Conservation (phyloP, 1,140 invertebrate species). For the Drosophila fuyamai region DNA sequence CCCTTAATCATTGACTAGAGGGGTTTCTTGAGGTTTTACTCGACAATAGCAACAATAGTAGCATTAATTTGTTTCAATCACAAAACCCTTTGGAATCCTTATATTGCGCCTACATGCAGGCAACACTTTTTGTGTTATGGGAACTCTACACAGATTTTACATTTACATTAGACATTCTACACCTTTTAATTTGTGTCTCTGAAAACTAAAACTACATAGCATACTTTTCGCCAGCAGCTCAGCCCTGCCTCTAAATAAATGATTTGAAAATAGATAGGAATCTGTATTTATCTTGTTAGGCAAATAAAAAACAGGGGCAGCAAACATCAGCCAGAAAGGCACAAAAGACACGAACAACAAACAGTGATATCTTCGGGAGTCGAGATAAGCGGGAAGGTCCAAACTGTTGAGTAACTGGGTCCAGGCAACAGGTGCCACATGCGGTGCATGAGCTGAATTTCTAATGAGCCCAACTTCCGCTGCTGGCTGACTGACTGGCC, state of each 20-base stretch:
- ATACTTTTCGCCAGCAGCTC: constrained; percentile 17
- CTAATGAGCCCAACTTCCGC: constrained; percentile 73
- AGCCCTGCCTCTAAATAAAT: not conserved
- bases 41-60: too few relatives aligned
- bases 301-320: constrained; percentile 24
- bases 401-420: constrained; percentile 24
- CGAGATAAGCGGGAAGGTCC: constrained; percentile 11
- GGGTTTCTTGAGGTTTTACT: too few relatives aligned
- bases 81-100: too few relatives aligned
- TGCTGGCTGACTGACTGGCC: constrained; percentile 3
- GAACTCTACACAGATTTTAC: too few relatives aligned
- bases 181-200: not conserved
- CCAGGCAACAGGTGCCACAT: constrained; percentile 44
- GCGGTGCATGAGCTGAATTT: constrained; percentile 58
- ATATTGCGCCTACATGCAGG: too few relatives aligned
- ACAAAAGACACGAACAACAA: constrained; percentile 25
- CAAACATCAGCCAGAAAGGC: constrained; percentile 25
- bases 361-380: constrained; percentile 21
- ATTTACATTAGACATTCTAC: too few relatives aligned
- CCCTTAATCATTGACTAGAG: too few relatives aligned
- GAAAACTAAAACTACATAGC: not conserved
- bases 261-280: constrained; percentile 24
- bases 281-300: constrained; percentile 21
- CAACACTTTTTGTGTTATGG: too few relatives aligned
- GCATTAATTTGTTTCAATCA: too few relatives aligned